A percentile compares a stretch with the other conserved stretches of the same genome.
These are phyloP conservation scores for Sisyra terminalis DNA, from an alignment of 2,888 invertebrate species.

Conservation along the genomic window DNA sequence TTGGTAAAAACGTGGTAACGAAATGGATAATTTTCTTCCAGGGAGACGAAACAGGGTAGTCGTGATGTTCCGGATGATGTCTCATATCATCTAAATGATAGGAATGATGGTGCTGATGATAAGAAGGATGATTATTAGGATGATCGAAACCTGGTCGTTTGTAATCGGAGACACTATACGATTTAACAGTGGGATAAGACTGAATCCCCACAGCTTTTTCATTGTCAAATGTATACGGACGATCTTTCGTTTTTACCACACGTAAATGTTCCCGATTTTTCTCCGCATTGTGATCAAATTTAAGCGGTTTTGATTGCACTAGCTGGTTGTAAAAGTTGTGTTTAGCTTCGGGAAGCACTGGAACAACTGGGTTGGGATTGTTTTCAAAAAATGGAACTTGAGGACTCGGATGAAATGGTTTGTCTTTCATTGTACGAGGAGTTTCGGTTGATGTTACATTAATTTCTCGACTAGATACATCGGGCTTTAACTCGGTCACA, in stretches of 20 bases:
- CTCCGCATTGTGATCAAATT: background rate
- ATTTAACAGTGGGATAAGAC: constrained; percentile 4
- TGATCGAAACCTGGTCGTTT: constrained; percentile 8
- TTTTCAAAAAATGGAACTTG: constrained; percentile 32
- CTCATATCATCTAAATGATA: background rate
- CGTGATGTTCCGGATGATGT: constrained; percentile 6
- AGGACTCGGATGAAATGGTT: constrained; percentile 32
- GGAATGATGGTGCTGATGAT: constrained; percentile 1
- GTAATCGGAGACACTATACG: constrained; percentile 5
- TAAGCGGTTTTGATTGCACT: background rate
- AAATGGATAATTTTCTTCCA: constrained; percentile 47
- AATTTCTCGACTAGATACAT: too few species aligned
- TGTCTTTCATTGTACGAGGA: background rate
- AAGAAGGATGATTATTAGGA: background rate
- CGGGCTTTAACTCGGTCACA: too few species aligned
- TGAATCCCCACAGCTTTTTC: constrained; percentile 10
- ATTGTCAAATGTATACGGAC: constrained; percentile 18
- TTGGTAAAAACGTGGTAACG: constrained; percentile 49
- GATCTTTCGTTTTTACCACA: constrained; percentile 14
- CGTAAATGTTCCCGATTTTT: too few species aligned
- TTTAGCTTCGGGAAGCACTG: constrained; percentile 21
- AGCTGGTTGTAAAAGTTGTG: constrained; percentile 12
- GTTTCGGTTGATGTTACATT: too few species aligned
- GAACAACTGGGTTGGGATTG: constrained; percentile 24
- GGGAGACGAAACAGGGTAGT: constrained; percentile 22